Percentiles rank a stretch among this genome's conserved stretches.
Evolutionary conservation across 2,113 vertebrate genomes (phyloP).

Genomic region (Grus americana): DNA sequence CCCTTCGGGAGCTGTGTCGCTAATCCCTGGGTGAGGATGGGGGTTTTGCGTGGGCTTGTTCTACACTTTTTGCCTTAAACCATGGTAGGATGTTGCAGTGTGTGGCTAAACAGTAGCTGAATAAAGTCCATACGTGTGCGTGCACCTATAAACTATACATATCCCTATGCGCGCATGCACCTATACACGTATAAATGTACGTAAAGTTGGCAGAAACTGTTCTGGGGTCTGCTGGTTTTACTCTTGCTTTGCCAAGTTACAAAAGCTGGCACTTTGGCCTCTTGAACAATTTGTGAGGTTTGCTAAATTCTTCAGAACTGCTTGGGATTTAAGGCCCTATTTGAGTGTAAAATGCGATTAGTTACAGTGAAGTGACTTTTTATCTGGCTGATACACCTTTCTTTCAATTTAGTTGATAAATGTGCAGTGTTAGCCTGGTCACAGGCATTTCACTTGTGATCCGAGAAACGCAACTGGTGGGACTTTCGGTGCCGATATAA

Average conservation of each 20-base stretch:
- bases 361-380: neutral
- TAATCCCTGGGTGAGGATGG: neutral
- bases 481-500: neutral
- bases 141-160: no score
- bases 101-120: neutral
- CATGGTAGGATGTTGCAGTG: accelerated
- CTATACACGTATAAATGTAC: neutral
- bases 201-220: neutral
- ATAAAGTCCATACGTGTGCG: neutral
- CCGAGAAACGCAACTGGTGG: neutral
- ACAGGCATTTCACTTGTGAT: neutral
- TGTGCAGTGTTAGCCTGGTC: neutral
- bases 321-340: neutral
- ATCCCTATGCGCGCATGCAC: neutral
- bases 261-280: neutral
- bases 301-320: neutral
- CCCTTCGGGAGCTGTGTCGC: neutral
- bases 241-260: neutral
- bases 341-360: constrained; percentile 16
- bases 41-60: neutral
- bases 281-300: neutral
- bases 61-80: neutral
- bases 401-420: constrained; percentile 22
- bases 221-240: neutral
- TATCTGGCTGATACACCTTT: constrained; percentile 31